Conservation (phyloP, 2,113 vertebrate species). For the Potamarius usumacintae region DNA sequence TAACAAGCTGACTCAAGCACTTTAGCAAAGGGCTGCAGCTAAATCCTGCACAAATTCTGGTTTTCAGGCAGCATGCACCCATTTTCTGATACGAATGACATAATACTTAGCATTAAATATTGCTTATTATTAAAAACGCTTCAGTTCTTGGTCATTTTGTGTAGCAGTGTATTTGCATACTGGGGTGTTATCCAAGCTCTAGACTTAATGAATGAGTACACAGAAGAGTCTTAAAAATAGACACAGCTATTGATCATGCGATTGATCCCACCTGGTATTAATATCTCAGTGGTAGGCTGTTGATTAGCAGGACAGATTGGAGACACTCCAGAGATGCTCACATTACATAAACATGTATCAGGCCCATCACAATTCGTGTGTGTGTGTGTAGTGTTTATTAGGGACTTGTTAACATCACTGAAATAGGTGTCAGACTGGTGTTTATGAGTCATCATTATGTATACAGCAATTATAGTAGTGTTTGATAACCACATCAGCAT, state of each 20-base stretch:
- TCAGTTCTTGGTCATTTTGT: background rate
- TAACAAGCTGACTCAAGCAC: conserved; percentile 1
- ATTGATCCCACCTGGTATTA: conserved; percentile 20
- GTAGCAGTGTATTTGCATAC: background rate
- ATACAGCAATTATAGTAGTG: background rate
- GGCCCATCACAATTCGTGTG: background rate
- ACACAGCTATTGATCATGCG: conserved; percentile 17
- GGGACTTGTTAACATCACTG: conserved; percentile 8
- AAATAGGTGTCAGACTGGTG: background rate
- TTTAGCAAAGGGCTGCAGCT: conserved; percentile 17
- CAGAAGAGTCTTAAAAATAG: conserved; percentile 14
- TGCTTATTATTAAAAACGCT: background rate
- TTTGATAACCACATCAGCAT: background rate
- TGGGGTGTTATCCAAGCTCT: background rate
- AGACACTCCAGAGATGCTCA: conserved; percentile 5
- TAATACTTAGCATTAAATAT: background rate
- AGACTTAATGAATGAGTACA: background rate
- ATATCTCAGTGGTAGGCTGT: conserved; percentile 2
- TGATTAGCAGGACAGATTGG: conserved; percentile 27
- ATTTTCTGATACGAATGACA: background rate
- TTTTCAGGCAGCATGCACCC: background rate
- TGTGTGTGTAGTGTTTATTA: background rate
- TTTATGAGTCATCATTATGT: conserved; percentile 13
- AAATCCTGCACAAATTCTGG: background rate
- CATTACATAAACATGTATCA: background rate